Evolutionary conservation across 2,888 invertebrate genomes (phyloP).

Genomic region (Agapostemon virescens): DNA sequence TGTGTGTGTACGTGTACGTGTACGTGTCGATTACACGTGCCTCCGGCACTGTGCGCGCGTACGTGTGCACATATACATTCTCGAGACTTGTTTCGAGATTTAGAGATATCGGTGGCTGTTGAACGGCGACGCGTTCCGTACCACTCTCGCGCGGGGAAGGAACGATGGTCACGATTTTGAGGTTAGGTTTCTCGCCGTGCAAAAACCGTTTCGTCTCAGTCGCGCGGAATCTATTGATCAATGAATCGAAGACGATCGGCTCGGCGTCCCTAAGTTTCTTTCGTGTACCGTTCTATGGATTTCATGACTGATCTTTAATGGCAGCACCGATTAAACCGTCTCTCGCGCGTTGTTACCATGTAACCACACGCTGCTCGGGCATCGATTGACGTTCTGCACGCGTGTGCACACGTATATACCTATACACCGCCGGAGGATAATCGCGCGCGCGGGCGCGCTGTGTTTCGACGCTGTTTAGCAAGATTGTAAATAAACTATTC

Average conservation of each 20-base stretch:
- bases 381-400: slow-evolving; percentile 1
- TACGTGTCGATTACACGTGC: slow-evolving; percentile 48
- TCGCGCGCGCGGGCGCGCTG: slow-evolving; percentile 34
- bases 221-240: slow-evolving; percentile 53
- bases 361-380: slow-evolving; percentile 25
- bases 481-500: neutral
- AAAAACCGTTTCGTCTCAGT: slow-evolving; percentile 50
- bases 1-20: too few species aligned
- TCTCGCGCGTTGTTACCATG: slow-evolving; percentile 44
- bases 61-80: slow-evolving; percentile 17
- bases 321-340: slow-evolving; percentile 54
- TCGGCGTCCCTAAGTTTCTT: slow-evolving; percentile 9
- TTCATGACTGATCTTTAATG: slow-evolving; percentile 54
- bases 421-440: slow-evolving; percentile 6
- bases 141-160: neutral
- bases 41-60: slow-evolving; percentile 23
- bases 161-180: slow-evolving; percentile 40
- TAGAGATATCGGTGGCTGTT: slow-evolving; percentile 43
- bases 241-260: slow-evolving; percentile 48
- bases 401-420: neutral
- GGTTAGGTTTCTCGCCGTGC: slow-evolving; percentile 36
- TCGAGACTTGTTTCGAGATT: slow-evolving; percentile 34
- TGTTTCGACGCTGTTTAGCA: slow-evolving; percentile 21
- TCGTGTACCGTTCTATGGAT: slow-evolving; percentile 24
- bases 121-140: slow-evolving; percentile 5